phyloP scores from a whole-genome alignment of 2,888 invertebrate genomes.

The Sarcophaga subvicina region DNA sequence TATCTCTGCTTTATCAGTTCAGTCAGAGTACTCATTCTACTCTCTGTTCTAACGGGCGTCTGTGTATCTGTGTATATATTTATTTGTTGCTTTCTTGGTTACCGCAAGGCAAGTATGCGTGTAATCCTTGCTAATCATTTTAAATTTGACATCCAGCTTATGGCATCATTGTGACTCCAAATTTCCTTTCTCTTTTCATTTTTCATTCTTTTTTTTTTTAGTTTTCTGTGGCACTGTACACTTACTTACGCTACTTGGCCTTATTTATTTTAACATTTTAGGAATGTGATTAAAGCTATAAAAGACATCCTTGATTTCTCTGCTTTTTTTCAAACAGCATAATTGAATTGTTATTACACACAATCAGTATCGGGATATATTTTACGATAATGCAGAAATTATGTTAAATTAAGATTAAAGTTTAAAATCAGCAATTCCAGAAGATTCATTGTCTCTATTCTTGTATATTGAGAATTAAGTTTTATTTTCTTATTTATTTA shows the following conservation, averaged over 20 bases:
- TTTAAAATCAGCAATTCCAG: slow-evolving; percentile 37
- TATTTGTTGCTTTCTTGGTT: slow-evolving; percentile 43
- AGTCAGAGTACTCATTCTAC: slow-evolving; percentile 32
- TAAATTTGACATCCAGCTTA: slow-evolving; percentile 70
- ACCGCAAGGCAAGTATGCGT: slow-evolving; percentile 70
- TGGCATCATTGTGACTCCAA: slow-evolving; percentile 42
- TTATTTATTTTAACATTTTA: slow-evolving; percentile 41
- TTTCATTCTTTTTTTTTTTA: neutral
- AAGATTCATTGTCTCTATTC: slow-evolving; percentile 14
- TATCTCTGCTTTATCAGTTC: slow-evolving; percentile 30
- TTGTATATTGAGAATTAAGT: neutral
- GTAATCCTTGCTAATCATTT: slow-evolving; percentile 73
- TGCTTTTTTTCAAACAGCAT: slow-evolving; percentile 21
- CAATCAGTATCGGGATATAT: slow-evolving; percentile 40
- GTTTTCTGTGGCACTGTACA: neutral
- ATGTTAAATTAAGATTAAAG: slow-evolving; percentile 61
- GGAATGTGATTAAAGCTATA: neutral
- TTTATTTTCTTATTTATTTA: neutral
- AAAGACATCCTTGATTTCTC: neutral
- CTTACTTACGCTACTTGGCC: neutral
- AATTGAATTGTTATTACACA: slow-evolving; percentile 67
- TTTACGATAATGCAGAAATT: slow-evolving; percentile 63
- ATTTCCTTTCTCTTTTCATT: neutral
- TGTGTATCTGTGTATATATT: slow-evolving; percentile 13
- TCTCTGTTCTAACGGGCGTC: neutral